Conservation (phyloP, 1,140 invertebrate species). For the Chymomyza costata region DNA sequence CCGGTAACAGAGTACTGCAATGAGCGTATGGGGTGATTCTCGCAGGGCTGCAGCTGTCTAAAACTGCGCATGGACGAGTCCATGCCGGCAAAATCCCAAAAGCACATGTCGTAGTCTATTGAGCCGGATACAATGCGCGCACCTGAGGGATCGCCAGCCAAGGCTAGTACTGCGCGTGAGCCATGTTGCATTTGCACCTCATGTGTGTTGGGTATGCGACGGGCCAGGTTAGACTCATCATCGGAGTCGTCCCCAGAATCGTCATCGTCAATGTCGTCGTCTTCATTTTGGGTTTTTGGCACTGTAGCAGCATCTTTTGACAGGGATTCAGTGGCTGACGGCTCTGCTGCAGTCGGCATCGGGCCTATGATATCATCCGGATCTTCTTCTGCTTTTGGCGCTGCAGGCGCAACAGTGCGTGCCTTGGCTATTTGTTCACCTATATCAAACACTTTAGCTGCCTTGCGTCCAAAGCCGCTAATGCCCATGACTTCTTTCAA, state of each 20-base stretch:
- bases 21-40: slow-evolving; percentile 94
- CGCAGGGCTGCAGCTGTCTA: slow-evolving; percentile 93
- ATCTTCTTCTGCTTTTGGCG: slow-evolving; percentile 23
- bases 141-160: slow-evolving; percentile 94
- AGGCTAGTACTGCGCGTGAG: slow-evolving; percentile 88
- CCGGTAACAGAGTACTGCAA: slow-evolving; percentile 95
- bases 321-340: slow-evolving; percentile 9
- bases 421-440: slow-evolving; percentile 76
- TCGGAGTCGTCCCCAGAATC: slow-evolving; percentile 71
- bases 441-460: slow-evolving; percentile 85
- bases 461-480: slow-evolving; percentile 85
- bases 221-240: slow-evolving; percentile 77
- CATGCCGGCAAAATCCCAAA: slow-evolving; percentile 99
- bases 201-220: slow-evolving; percentile 86
- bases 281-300: slow-evolving; percentile 9
- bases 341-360: slow-evolving; percentile 25
- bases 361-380: slow-evolving; percentile 62
- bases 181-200: slow-evolving; percentile 92
- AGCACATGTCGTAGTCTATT: slow-evolving; percentile 95
- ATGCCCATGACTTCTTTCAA: slow-evolving; percentile 85
- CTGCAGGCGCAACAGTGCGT: slow-evolving; percentile 37
- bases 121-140: slow-evolving; percentile 94
- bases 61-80: slow-evolving; percentile 93
- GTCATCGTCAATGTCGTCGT: slow-evolving; percentile 34
- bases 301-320: neutral